Conservation (phyloP, 2,797 vertebrate species). For the Phrynocephalus vlangalii region DNA sequence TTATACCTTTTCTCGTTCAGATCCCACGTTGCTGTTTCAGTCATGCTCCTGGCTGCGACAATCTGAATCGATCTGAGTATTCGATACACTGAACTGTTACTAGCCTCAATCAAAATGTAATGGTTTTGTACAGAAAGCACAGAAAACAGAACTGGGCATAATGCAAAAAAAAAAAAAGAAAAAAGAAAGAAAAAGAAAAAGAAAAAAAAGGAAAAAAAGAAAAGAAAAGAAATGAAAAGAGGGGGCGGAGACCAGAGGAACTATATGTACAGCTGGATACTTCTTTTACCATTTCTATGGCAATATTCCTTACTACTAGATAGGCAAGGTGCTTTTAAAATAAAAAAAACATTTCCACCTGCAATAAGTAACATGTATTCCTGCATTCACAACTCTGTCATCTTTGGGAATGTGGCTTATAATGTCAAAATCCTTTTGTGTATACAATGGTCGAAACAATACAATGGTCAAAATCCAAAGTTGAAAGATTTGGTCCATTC, state of each 20-base stretch:
- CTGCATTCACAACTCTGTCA: not conserved
- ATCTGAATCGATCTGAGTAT: not conserved
- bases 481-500: too few relatives aligned
- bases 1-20: not conserved
- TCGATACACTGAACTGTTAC: not conserved
- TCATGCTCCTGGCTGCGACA: not conserved
- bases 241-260: too few relatives aligned
- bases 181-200: too few relatives aligned
- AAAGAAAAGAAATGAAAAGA: too few relatives aligned
- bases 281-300: not conserved
- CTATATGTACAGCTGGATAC: not conserved
- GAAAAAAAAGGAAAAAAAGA: too few relatives aligned
- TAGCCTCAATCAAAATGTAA: not conserved
- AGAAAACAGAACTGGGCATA: not conserved
- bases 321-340: not conserved
- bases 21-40: not conserved
- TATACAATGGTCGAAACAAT: too few relatives aligned
- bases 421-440: not conserved
- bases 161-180: not conserved
- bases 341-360: not conserved
- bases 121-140: not conserved
- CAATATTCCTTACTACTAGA: not conserved
- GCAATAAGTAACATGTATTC: not conserved
- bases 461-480: too few relatives aligned
- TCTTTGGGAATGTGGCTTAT: not conserved